Base-by-base conservation (phyloP, 2,888 invertebrate species). In the Drosophila subsilvestris region DNA sequence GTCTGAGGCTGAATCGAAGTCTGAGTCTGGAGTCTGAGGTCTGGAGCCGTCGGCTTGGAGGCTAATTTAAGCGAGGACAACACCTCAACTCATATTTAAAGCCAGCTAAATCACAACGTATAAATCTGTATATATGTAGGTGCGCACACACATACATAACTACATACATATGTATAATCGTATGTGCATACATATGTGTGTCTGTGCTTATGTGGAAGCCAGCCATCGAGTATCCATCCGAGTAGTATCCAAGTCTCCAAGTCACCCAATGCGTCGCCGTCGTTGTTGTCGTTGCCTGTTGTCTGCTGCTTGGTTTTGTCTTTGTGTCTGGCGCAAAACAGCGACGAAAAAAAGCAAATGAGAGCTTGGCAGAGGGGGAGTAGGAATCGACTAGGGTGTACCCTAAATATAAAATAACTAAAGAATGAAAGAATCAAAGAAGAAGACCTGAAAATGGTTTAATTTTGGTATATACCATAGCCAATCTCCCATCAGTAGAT, bases 21-120 rank as follows among this genome's bases (percentile, higher is more conserved):
- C 67, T 47, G 60, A 74, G 66, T 55, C 72, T 14, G 32, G 5
- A 50, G 51, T 25, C 51, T 17, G 32, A 12, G 27, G 14, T 37
- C 37, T n/a, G 14, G 37, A 37, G 37, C 37, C 37, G 37, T 37
- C 37, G 14, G 32, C n/a, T 37, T 14, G 37, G 57, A 67, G 75
- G 87, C 89, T 88, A 88, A 90, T 85, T 90, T 86, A 88, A 90
- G 85, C 85, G 89, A 89, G 90, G 86, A 90, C 90, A 82, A 88
- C 89, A 89, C 88, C 88, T 88, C 88, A 88, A 82, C 90, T 86
- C 88, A 89, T 89, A 90, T 90, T 90, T 88, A 88, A 86, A 80
- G 86, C 78, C 82, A 84, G 78, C 90, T 90, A 90, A 90, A 89
- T 88, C 89, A 90, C 78, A 70, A 77, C 68, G 48, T 59, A 57